Base-by-base conservation (phyloP, 2,113 vertebrate species). In the Malurus elegans region DNA sequence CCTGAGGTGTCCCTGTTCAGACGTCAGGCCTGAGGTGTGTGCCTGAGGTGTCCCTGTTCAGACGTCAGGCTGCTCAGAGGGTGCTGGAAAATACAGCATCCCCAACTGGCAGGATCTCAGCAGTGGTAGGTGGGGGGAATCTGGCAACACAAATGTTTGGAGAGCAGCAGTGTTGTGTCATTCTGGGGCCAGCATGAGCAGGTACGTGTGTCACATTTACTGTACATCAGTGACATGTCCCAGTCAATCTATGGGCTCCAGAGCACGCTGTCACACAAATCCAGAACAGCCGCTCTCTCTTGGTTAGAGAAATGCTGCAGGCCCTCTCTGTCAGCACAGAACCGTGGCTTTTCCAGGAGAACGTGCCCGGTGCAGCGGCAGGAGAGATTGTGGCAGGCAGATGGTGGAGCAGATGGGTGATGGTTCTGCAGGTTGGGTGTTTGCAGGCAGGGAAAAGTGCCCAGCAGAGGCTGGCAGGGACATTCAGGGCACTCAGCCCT, bases 231-330 rank as follows among this genome's bases (percentile, higher is more conserved):
- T 42, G 40, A 40, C 72, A 23, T 5, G 3, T 21, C 20, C 32
- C 40, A 36, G 34, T 21, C 42, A 42, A 8, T 25, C 12, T 19
- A 9, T 0, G 0, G 48, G 18, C 47, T 75, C 28, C 42, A 47
- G 45, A 79, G 38, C 34, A 66, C 0, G 0, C 12, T 69, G 50
- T 34, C 1, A 0, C 72, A n/a, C 36, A 56, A 78, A 74, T 16
- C 34, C 51, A 87, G 80, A 73, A 47, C 34, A 8, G 8, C 19
- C 31, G 48, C 32, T 62, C 32, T 75, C 54, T 67, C 21, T 61
- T 12, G 3, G 32, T 74, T 38, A 45, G 51, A 45, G 61, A 90
- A 47, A 11, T 10, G 8, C 54, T 44, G 44, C 24, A 18, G 28
- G 29, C 23, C 24, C 69, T 50, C 28, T 57, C 51, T 79, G 42